These are phyloP conservation scores for Gavialis gangeticus DNA, from an alignment of 2,113 vertebrate genomes.

Conservation along the genomic window DNA sequence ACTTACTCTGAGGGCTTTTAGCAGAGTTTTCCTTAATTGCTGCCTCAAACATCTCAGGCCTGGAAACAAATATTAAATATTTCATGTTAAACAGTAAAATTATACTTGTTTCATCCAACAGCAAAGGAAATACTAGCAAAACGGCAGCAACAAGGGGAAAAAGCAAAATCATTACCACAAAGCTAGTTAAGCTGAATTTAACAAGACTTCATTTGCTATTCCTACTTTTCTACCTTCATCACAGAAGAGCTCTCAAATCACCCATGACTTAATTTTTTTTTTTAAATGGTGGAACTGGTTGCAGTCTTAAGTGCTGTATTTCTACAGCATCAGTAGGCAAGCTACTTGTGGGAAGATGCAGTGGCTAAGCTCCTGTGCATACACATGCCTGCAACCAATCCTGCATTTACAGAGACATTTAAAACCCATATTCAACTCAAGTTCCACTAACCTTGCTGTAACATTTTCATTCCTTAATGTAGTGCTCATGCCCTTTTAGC, in stretches of 20 bases:
- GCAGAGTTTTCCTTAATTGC: slow-evolving; percentile 78
- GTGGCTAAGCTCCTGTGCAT: neutral
- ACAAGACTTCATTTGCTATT: neutral
- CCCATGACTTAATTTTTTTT: neutral
- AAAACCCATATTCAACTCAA: neutral
- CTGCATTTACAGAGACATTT: neutral
- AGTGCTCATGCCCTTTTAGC: neutral
- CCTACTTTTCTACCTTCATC: neutral
- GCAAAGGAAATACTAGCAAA: neutral
- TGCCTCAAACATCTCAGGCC: slow-evolving; percentile 82
- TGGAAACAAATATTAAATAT: slow-evolving; percentile 61
- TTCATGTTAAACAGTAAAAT: neutral
- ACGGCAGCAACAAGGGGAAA: neutral
- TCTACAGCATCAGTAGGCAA: neutral
- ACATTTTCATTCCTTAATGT: neutral
- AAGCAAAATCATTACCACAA: neutral
- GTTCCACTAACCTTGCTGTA: neutral
- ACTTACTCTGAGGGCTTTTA: slow-evolving; percentile 78
- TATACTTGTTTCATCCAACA: neutral
- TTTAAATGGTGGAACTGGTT: neutral
- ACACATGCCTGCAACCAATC: neutral
- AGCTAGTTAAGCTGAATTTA: neutral
- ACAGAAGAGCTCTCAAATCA: neutral
- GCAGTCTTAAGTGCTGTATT: neutral
- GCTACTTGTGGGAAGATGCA: neutral